Evolutionary conservation across 1,140 invertebrate species (phyloP).

Genomic region (Drosophila seguyi): DNA sequence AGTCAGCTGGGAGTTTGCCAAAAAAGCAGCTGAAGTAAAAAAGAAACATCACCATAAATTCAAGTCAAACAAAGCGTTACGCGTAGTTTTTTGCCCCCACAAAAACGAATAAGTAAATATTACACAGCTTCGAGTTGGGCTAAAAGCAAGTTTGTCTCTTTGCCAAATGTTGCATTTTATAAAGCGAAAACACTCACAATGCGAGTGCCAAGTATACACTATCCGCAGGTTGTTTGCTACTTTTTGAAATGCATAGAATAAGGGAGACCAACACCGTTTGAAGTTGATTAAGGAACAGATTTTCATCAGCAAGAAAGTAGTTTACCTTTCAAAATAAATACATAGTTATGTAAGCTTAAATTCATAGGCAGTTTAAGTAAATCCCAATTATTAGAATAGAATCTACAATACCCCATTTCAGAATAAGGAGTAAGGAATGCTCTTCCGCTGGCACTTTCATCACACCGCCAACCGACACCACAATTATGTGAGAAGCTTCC

Average conservation of each 20-base stretch:
- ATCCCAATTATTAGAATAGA: not conserved
- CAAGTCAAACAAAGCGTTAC: constrained; percentile 82
- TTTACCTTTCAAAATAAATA: not conserved
- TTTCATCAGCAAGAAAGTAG: not conserved
- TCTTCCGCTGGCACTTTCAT: constrained; percentile 14
- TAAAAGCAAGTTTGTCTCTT: constrained; percentile 77
- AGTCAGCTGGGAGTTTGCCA: constrained; percentile 47
- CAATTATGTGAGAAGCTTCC: constrained; percentile 49
- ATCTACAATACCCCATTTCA: not conserved
- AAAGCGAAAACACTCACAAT: constrained; percentile 73
- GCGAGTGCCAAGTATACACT: constrained; percentile 24
- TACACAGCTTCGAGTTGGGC: constrained; percentile 41
- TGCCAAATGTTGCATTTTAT: constrained; percentile 80
- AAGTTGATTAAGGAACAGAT: too few relatives aligned
- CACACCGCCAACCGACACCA: constrained; percentile 33
- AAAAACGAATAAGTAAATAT: constrained; percentile 27
- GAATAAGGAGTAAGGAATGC: constrained; percentile 1
- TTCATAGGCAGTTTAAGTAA: not conserved
- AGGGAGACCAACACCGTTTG: not conserved
- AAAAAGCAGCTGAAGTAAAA: constrained; percentile 47
- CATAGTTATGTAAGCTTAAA: too few relatives aligned
- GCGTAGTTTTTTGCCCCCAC: constrained; percentile 49
- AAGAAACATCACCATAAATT: constrained; percentile 80
- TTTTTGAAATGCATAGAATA: not conserved
- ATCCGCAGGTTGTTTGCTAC: not conserved